Conservation (phyloP, 64 coral and sea anemone species). For the Platygyra sinensis region DNA sequence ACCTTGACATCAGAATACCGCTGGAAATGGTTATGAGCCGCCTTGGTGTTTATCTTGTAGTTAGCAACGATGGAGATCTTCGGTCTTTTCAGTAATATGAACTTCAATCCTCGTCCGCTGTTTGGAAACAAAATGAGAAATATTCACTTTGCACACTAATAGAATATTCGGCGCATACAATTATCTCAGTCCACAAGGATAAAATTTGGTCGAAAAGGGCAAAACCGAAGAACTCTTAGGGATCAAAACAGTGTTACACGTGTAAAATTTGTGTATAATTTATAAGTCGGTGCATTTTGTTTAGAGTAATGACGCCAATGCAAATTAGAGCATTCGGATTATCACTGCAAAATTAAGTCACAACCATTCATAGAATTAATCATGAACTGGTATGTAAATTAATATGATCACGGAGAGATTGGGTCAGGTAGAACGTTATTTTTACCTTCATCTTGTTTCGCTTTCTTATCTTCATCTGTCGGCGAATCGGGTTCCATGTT, state of each 20-base stretch:
- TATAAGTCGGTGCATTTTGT: too few species aligned
- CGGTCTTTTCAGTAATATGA: conserved; percentile 92
- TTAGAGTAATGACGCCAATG: too few species aligned
- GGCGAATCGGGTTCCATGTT: conserved; percentile 55
- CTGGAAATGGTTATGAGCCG: conserved; percentile 96
- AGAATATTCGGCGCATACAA: too few species aligned
- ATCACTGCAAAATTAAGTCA: too few species aligned
- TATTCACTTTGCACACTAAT: too few species aligned
- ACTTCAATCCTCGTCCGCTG: conserved; percentile 96
- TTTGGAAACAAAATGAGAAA: background rate
- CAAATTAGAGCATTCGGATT: too few species aligned
- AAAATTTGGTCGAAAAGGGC: background rate
- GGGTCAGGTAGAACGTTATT: background rate
- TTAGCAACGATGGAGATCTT: conserved; percentile 93
- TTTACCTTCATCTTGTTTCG: conserved; percentile 73
- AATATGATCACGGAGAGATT: background rate
- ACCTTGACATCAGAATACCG: conserved; percentile 95
- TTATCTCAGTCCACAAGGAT: too few species aligned
- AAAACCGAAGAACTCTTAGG: background rate
- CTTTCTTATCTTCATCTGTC: conserved; percentile 69
- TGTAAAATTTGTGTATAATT: too few species aligned
- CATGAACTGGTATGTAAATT: background rate
- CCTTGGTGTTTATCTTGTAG: conserved; percentile 93
- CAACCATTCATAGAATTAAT: too few species aligned
- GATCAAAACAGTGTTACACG: too few species aligned